Conservation (phyloP, 1,140 invertebrate species). For the Heliconius hewitsoni region DNA sequence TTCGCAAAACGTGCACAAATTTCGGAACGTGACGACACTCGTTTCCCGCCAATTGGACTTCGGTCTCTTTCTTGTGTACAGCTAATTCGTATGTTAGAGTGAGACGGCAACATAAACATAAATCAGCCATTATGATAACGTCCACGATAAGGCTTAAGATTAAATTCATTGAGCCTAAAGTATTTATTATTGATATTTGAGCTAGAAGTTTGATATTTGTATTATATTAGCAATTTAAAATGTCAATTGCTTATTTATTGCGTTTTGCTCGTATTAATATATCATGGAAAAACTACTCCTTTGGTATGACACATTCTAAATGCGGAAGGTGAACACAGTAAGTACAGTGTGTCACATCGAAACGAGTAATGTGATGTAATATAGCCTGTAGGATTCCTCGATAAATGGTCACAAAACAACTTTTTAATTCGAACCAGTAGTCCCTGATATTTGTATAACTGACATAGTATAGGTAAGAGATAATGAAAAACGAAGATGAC, state of each 20-base stretch:
- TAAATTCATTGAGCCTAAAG: conserved; percentile 7
- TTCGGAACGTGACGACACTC: conserved; percentile 23
- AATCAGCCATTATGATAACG: conserved; percentile 42
- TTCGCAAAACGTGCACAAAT: conserved; percentile 33
- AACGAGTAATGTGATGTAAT: too few species aligned
- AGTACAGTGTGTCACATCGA: too few species aligned
- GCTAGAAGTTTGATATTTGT: not conserved
- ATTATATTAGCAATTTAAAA: not conserved
- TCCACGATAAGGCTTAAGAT: conserved; percentile 22
- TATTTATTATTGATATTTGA: not conserved
- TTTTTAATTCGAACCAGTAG: too few species aligned
- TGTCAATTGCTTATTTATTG: not conserved
- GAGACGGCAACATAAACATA: conserved; percentile 45
- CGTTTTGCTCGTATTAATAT: too few species aligned
- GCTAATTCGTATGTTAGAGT: not conserved
- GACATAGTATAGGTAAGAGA: too few species aligned
- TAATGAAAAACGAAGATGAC: too few species aligned
- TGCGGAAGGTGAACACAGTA: too few species aligned
- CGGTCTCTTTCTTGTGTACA: conserved; percentile 16
- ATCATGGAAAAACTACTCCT: too few species aligned
- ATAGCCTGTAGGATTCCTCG: too few species aligned
- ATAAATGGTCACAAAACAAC: too few species aligned
- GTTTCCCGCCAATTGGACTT: conserved; percentile 37
- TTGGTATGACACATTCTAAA: too few species aligned
- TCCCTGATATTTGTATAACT: too few species aligned